phyloP scores from a whole-genome alignment of 2,113 vertebrate genomes.

The Oceanites oceanicus region DNA sequence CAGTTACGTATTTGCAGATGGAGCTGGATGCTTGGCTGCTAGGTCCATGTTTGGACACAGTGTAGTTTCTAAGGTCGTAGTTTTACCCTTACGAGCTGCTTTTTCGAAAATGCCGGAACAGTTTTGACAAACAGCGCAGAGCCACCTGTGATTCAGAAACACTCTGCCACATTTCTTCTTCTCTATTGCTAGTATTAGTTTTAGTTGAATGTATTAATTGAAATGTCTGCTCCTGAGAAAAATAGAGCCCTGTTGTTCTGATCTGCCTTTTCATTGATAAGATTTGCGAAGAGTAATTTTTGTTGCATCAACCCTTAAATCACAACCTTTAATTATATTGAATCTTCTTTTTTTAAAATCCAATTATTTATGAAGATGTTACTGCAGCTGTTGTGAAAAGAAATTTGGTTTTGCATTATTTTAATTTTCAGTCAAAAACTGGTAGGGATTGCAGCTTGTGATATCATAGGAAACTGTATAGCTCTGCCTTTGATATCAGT shows the following conservation, averaged over 20 bases:
- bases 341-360: background rate
- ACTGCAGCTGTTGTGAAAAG: background rate
- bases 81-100: background rate
- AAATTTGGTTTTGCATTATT: background rate
- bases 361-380: background rate
- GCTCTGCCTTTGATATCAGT: background rate
- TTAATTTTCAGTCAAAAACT: background rate
- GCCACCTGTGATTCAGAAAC: background rate
- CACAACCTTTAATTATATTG: background rate
- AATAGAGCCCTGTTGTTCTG: background rate
- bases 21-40: background rate
- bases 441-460: background rate
- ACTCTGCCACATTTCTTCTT: background rate
- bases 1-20: background rate
- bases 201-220: background rate
- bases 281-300: background rate
- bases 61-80: background rate
- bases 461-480: background rate
- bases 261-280: background rate
- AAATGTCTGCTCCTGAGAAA: background rate
- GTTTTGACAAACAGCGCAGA: background rate
- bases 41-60: background rate
- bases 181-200: background rate
- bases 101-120: background rate
- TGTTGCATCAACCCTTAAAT: background rate